A percentile compares a stretch with the other conserved stretches of the same genome.
Conservation (phyloP, 2,113 vertebrate genomes). For the Isichthys henryi region DNA sequence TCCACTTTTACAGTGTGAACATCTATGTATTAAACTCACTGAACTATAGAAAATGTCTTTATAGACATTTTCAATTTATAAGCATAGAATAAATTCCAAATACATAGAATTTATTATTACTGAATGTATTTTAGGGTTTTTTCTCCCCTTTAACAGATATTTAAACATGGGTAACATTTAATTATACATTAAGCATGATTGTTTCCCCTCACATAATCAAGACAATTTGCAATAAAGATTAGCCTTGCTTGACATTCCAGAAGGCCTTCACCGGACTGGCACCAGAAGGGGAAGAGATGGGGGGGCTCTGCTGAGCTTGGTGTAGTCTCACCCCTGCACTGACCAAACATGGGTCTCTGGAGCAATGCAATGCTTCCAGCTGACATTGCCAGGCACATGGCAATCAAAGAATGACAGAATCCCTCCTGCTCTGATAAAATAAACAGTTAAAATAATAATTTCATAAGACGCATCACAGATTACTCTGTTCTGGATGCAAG, state of each 20-base stretch:
- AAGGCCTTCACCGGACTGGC: neutral
- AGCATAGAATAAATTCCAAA: neutral
- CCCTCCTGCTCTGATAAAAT: neutral
- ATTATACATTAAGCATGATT: slow-evolving; percentile 4
- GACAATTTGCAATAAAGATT: slow-evolving; percentile 7
- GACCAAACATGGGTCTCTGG: neutral
- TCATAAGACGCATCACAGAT: neutral
- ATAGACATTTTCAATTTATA: neutral
- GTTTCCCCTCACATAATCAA: neutral
- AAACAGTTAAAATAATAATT: neutral
- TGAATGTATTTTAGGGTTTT: neutral
- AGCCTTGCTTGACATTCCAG: neutral
- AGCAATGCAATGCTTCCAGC: neutral
- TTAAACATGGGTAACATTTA: slow-evolving; percentile 11
- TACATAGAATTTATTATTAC: neutral
- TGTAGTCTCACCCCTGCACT: neutral
- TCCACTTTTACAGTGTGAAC: neutral
- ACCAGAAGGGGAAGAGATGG: neutral
- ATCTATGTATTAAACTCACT: neutral
- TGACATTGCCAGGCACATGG: neutral
- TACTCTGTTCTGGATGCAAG: neutral
- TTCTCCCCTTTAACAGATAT: neutral
- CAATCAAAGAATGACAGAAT: neutral
- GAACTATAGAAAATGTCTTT: neutral
- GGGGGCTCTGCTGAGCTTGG: no score